Evolutionary conservation across 2,113 vertebrate genomes (phyloP), one percentile per base, ranked within the genome.

Genomic region (Strix uralensis): DNA sequence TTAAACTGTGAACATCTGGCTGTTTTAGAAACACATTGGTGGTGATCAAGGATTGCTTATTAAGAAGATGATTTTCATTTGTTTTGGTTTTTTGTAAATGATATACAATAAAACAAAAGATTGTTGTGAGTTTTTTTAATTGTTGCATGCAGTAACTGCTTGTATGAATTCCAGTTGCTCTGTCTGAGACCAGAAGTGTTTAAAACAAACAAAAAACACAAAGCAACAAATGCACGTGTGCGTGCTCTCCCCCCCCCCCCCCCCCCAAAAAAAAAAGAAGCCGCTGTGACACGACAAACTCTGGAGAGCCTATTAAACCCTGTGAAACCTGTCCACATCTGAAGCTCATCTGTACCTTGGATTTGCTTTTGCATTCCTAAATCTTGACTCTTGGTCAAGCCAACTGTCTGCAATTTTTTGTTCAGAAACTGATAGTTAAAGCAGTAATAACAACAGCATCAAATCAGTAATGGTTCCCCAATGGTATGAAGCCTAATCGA

Each of bases 291-390:
- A 91, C 97, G 93, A 94, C 83, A 93, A 80, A 73, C 75, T 61
- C 80, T 94, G 69, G 38, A 92, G 92, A 91, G 67, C 86, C 71
- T 90, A 4, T 94, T 91, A 91, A 67, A 58, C 61, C 73, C 58
- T 86, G 30, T 81, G 83, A 97, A 97, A 94, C 84, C 78, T 94
- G 90, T 95, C 91, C 81, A 78, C 95, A 97, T 97, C 93, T 97
- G 96, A 97, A 98, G 96, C 94, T 97, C 59, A 84, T 97, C 97
- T 97, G 95, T 96, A 96, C 97, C 88, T 97, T 97, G 97, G 95
- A 97, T 97, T 97, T 95, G 94, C 86, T 98, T 88, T 95, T 86
- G 81, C 96, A 98, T 98, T 98, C 97, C 97, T 98, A 96, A 98
- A 96, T 83, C 92, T 97, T 96, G 90, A 97, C 95, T 97, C 74